Base-by-base conservation (phyloP, 2,797 vertebrate genomes). In the Spea hammondii region DNA sequence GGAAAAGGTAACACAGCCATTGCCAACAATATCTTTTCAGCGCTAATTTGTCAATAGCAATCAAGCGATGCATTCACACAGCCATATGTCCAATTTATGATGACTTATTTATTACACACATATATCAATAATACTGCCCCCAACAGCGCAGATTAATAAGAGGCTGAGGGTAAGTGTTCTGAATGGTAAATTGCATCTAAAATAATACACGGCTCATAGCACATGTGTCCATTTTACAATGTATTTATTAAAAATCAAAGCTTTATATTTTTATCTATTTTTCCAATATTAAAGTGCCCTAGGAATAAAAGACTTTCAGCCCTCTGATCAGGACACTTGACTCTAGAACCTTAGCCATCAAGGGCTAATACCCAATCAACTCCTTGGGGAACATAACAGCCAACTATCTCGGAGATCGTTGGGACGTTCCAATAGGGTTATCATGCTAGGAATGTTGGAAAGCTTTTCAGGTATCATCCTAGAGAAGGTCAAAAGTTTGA, bases 51-150 rank as follows among this genome's bases (percentile, higher is more conserved):
- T 77, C 79, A 81, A 73, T 73, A 81, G 70, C 74, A 81, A 81
- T 81, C 79, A 68, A 51, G 47, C 5, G 4, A 32, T 77, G 74
- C 74, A 82, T 65, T 78, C 75, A 70, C 64, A 57, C 44, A 17
- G 64, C 75, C 65, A 66, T 82, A 74, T 60, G 70, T 82, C 80
- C 80, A 70, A 73, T 77, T 82, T 82, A 82, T 78, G 73, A 74
- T 45, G 48, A 45, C 8, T 55, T 53, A 74, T 82, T 77, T 82
- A 78, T 82, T 82, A 82, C 73, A 78, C 74, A 69, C 70, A 70
- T 82, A 55, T 62, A 82, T 82, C 75, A 78, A 74, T 78, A 78
- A 57, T 77, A 69, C 65, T 74, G 65, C 74, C 62, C 72, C 67
- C 54, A 48, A 51, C 55, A 77, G 44, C n/a, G 70, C 74, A 54